These are phyloP conservation scores for Pocota personata DNA, from an alignment of 2,888 invertebrate genomes.

Conservation along the genomic window DNA sequence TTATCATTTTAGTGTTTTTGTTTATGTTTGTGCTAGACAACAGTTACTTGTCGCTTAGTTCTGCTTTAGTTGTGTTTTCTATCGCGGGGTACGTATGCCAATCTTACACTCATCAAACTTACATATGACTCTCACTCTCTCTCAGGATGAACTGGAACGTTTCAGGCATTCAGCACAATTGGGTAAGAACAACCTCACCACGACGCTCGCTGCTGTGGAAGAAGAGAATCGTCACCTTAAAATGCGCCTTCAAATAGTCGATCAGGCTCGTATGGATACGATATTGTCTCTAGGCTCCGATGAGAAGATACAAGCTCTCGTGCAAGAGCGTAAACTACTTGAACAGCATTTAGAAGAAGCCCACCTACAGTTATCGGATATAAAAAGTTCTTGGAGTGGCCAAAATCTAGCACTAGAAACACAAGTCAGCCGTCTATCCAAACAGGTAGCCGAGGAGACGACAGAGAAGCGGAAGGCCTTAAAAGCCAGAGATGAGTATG, in stretches of 20 bases:
- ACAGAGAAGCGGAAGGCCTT: slow-evolving; percentile 90
- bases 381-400: slow-evolving; percentile 96
- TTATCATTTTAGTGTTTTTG: slow-evolving; percentile 39
- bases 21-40: slow-evolving; percentile 37
- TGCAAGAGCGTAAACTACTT: slow-evolving; percentile 87
- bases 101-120: not conserved
- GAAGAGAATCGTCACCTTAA: slow-evolving; percentile 89
- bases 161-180: slow-evolving; percentile 89
- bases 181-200: slow-evolving; percentile 87
- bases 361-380: slow-evolving; percentile 93
- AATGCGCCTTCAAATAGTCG: slow-evolving; percentile 82
- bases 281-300: slow-evolving; percentile 80
- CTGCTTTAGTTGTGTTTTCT: slow-evolving; percentile 52
- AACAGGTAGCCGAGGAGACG: slow-evolving; percentile 93
- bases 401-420: slow-evolving; percentile 94
- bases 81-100: slow-evolving; percentile 50
- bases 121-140: not conserved
- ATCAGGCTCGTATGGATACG: slow-evolving; percentile 80
- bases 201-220: slow-evolving; percentile 88
- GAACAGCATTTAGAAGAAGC: slow-evolving; percentile 92
- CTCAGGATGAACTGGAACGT: slow-evolving; percentile 91
- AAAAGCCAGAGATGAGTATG: slow-evolving; percentile 86
- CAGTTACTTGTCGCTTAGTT: slow-evolving; percentile 13
- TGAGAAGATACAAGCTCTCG: slow-evolving; percentile 85
- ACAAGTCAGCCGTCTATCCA: slow-evolving; percentile 92